These are phyloP conservation scores for Vombatus ursinus DNA, from an alignment of 2,113 vertebrate genomes.

Conservation along the genomic window DNA sequence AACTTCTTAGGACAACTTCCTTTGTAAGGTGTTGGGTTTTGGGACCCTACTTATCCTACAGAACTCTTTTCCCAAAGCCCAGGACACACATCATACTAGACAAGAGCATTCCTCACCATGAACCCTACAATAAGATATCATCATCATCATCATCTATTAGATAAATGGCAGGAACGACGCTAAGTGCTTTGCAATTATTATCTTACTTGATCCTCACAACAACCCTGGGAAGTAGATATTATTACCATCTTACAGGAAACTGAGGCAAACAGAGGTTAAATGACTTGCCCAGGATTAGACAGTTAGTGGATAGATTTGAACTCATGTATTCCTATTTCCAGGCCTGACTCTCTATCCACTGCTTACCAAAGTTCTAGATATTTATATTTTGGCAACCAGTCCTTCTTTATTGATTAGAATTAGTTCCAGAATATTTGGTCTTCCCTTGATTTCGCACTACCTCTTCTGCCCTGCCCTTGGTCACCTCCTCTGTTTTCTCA, in stretches of 20 bases:
- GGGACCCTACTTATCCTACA: background rate
- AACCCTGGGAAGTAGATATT: background rate
- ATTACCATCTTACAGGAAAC: background rate
- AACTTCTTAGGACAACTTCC: background rate
- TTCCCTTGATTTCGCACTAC: background rate
- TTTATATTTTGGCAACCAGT: background rate
- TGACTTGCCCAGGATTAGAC: too few relatives aligned
- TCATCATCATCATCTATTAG: too few relatives aligned
- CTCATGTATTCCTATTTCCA: too few relatives aligned
- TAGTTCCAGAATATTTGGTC: background rate
- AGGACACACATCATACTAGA: background rate
- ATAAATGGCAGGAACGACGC: too few relatives aligned
- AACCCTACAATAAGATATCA: background rate
- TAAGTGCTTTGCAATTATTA: background rate
- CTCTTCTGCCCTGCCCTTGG: background rate
- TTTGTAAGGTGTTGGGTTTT: background rate
- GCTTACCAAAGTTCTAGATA: background rate
- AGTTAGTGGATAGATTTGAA: too few relatives aligned
- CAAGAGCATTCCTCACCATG: background rate
- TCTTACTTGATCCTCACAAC: background rate
- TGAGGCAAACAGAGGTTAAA: too few relatives aligned
- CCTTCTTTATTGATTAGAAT: background rate
- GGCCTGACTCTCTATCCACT: background rate
- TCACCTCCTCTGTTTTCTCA: background rate
- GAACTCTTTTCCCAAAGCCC: background rate